Evolutionary conservation across 2,888 invertebrate genomes (phyloP), one percentile per base, ranked within the genome.

Genomic region (Ectemnius continuus): DNA sequence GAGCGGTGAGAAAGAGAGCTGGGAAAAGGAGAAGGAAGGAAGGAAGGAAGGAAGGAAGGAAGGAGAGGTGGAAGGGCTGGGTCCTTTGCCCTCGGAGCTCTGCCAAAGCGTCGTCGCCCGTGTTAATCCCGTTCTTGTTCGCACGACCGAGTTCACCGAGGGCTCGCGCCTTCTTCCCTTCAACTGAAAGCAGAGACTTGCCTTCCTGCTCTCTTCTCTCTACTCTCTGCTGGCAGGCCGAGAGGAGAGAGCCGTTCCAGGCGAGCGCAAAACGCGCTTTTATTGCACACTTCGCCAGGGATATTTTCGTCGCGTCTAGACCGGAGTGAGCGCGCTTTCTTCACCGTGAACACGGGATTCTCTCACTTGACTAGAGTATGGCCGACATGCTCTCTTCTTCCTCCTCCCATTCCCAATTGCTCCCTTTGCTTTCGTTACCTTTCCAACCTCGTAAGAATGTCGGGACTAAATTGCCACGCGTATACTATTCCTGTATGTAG

Each of bases 121-220:
- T 79, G 85, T 85, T 85, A 85, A 81, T 83, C 81, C 76, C 78
- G 70, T 75, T 84, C 84, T 79, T 81, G 78, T 75, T 78, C 79
- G 73, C 63, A 65, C 76, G 70, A 75, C 58, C 71, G 76, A 75
- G 72, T 78, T 71, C 61, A 56, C 36, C 36, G 36, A 36, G 36
- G 36, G 36, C 36, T 36, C 36, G 36, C 36, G 36, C 36, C 36
- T 36, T 36, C 36, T 36, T 36, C 36, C 11, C 36, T 6, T 11
- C 36, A 11, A 36, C 36, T 36, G 36, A 11, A 11, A 36, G 36
- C 36, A 36, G 36, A 6, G 36, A 11, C 36, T 36, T 36, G 36
- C 36, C 36, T 36, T 36, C 36, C 36, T 36, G 36, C 36, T 36
- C 36, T 36, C 36, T 36, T 6, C 36, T 36, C 8, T 6, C 36